Conservation (phyloP, 2,113 vertebrate genomes). For the Psittacus erithacus region DNA sequence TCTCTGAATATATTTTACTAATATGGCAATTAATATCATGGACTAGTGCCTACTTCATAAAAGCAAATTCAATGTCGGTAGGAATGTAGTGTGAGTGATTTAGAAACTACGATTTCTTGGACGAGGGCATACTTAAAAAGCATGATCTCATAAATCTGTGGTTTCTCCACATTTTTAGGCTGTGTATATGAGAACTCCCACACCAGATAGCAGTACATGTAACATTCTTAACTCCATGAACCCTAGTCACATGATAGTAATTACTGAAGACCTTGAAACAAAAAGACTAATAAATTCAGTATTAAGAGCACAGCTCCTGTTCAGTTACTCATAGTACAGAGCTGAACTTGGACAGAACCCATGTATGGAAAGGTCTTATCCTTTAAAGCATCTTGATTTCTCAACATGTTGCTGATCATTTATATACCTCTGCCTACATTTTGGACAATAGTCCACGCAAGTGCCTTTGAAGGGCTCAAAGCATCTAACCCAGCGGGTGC, state of each 20-base stretch:
- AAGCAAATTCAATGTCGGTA: not conserved
- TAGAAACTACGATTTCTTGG: constrained; percentile 22
- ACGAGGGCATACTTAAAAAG: constrained; percentile 1
- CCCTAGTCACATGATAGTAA: constrained; percentile 48
- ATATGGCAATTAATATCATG: not conserved
- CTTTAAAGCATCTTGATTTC: constrained; percentile 30
- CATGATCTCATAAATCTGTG: constrained; percentile 27
- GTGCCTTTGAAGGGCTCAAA: not conserved
- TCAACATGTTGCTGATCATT: not conserved
- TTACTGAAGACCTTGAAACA: constrained; percentile 56
- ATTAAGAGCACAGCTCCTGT: constrained; percentile 39
- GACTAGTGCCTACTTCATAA: not conserved
- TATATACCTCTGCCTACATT: not conserved
- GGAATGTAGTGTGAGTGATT: not conserved
- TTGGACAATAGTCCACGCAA: not conserved
- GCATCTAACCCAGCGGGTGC: not conserved
- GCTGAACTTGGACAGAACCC: not conserved
- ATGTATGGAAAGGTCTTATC: not conserved
- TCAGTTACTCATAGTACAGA: not conserved
- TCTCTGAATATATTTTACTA: not conserved
- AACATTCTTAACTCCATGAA: constrained; percentile 62
- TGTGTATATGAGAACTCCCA: constrained; percentile 23
- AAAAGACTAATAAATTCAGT: constrained; percentile 50
- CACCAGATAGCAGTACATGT: constrained; percentile 39
- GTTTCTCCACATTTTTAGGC: constrained; percentile 31